Conservation (phyloP, 2,888 invertebrate species). For the Galeruca laticollis region DNA sequence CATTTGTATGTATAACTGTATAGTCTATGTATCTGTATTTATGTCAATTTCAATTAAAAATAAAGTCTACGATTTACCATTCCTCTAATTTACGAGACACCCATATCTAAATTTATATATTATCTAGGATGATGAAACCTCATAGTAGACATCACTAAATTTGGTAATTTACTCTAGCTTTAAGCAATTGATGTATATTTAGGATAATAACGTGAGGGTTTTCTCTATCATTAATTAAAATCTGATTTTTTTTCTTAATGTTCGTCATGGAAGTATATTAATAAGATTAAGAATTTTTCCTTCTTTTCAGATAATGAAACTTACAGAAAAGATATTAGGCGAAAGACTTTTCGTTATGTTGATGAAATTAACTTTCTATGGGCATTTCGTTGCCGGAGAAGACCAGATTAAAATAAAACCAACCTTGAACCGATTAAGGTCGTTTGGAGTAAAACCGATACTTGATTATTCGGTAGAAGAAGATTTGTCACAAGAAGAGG, state of each 20-base stretch:
- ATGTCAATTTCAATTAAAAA: too few species aligned
- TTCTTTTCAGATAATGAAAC: slow-evolving; percentile 82
- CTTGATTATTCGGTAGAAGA: slow-evolving; percentile 99
- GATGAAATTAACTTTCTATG: slow-evolving; percentile 97
- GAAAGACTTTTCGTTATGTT: slow-evolving; percentile 82
- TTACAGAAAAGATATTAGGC: slow-evolving; percentile 81
- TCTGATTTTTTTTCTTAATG: not conserved
- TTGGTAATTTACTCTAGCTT: not conserved
- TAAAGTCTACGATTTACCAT: too few species aligned
- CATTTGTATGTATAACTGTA: too few species aligned
- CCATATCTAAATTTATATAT: not conserved
- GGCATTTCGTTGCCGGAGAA: slow-evolving; percentile 99
- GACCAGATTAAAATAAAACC: slow-evolving; percentile 90
- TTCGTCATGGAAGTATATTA: not conserved
- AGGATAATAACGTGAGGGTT: not conserved
- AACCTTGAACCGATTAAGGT: slow-evolving; percentile 84
- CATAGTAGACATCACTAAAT: not conserved
- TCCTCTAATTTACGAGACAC: not conserved
- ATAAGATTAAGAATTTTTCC: too few species aligned
- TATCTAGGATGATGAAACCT: not conserved
- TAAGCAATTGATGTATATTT: not conserved
- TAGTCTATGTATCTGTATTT: too few species aligned
- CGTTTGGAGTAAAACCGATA: slow-evolving; percentile 98
- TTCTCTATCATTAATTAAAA: not conserved
- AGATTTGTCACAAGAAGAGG: slow-evolving; percentile 93